Conservation (phyloP, 1,140 invertebrate species). For the Ditylenchus dipsaci region DNA sequence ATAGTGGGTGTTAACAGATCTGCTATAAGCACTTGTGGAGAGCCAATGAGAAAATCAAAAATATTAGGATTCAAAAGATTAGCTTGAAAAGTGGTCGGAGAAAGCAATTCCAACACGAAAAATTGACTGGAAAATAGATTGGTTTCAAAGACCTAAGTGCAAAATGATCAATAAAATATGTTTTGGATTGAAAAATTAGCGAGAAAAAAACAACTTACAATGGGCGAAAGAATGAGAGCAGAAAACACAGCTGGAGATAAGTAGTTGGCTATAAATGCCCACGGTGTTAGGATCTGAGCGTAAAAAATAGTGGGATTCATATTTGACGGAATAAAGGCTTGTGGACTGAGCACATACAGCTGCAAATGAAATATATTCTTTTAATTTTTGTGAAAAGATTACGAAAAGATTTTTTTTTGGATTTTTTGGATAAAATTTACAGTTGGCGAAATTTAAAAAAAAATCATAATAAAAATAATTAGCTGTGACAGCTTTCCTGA, state of each 20-base stretch:
- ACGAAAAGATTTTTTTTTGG: no score
- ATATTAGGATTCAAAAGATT: constrained; percentile 15
- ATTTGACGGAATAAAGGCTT: constrained; percentile 14
- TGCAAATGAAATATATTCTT: background rate
- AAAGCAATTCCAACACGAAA: constrained; percentile 6
- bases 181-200: no score
- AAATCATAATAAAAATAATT: no score
- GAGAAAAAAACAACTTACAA: background rate
- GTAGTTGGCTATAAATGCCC: constrained; percentile 22
- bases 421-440: no score
- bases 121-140: constrained; percentile 19
- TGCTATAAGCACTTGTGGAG: constrained; percentile 13
- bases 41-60: constrained; percentile 9
- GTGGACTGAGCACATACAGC: constrained; percentile 22
- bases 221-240: background rate
- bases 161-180: no score
- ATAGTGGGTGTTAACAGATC: constrained; percentile 12
- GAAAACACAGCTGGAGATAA: constrained; percentile 17
- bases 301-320: constrained; percentile 9
- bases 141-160: constrained; percentile 13
- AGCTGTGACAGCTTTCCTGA: no score
- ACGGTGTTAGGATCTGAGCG: constrained; percentile 22
- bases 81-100: constrained; percentile 16
- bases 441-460: no score
- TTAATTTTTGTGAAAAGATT: no score